Evolutionary conservation across 1,140 invertebrate species (phyloP), one percentile per base, ranked within the genome.

Genomic region (Plectrocnemia conspersa): DNA sequence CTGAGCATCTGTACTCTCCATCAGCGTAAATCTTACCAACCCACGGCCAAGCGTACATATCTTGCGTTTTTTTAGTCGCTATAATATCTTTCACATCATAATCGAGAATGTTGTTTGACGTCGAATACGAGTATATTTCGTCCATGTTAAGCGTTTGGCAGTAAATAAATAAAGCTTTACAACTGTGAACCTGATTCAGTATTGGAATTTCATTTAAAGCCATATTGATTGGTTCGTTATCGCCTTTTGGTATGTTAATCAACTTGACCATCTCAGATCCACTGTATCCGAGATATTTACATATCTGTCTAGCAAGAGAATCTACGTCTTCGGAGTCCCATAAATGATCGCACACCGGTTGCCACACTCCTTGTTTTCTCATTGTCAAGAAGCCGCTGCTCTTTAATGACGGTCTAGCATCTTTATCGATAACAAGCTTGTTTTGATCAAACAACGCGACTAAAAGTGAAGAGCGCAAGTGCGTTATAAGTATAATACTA

Each of bases 21-120:
- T 88, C 78, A 0, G 77, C 69, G 66, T 79, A 84, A 25, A 89
- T 69, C 56, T 82, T 81, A 0, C 78, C 83, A 54, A 82, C 69
- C 86, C 86, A 89, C 1, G 85, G 84, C 76, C 79, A 77, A 33
- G 69, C 60, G 54, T 72, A 74, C 11, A 63, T 63, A 10, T 66
- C 57, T 23, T 63, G 63, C 18, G 61, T 49, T 21, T 61, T 46
- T 38, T 58, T 33, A 46, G 41, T 7, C 33, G 54, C 16, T 29
- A 41, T 32, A 16, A 55, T 52, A 50, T 53, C 29, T 41, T 59
- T 42, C 23, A 41, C 25, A 3, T 35, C 19, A 7, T 23, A 27
- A 10, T 40, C n/a, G 33, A 56, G 36, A 22, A 47, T 9, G 22
- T 33, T 49, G 33, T 27, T 38, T 10, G 42, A 32, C 52, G n/a